A percentile compares a stretch with the other conserved stretches of the same genome.
Evolutionary conservation across 2,888 invertebrate species (phyloP).

Genomic region (Zhuqinia jingwanae): DNA sequence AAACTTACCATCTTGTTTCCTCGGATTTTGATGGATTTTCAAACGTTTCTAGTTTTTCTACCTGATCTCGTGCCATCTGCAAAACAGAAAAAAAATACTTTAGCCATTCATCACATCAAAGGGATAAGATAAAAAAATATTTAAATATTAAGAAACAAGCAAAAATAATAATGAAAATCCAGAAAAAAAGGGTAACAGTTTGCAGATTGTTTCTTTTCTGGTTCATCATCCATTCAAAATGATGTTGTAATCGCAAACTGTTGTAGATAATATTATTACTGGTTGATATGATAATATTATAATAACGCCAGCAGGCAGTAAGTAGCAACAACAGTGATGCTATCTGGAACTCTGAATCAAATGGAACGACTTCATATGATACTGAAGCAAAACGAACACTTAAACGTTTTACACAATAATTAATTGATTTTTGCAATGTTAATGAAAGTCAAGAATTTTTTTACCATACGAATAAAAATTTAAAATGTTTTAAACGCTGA

Average conservation of each 20-base stretch:
- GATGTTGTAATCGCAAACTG: background rate
- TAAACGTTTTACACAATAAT: too few relatives aligned
- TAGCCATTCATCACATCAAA: background rate
- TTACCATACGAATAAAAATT: too few relatives aligned
- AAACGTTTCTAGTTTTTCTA: slow-evolving; percentile 27
- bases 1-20: slow-evolving; percentile 46
- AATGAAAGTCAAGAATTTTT: too few relatives aligned
- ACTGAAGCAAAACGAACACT: too few relatives aligned
- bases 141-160: background rate
- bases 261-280: too few relatives aligned
- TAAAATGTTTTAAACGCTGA: too few relatives aligned
- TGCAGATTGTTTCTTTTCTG: slow-evolving; percentile 52
- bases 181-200: slow-evolving; percentile 45
- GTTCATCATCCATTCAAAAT: slow-evolving; percentile 28
- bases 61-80: slow-evolving; percentile 60
- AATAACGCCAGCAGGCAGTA: too few relatives aligned
- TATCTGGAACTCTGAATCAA: too few relatives aligned
- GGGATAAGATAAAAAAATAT: background rate
- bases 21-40: slow-evolving; percentile 36
- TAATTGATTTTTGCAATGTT: too few relatives aligned
- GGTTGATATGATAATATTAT: too few relatives aligned
- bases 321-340: too few relatives aligned
- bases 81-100: slow-evolving; percentile 51
- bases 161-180: background rate
- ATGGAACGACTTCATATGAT: too few relatives aligned